phyloP scores from a whole-genome alignment of 2,888 invertebrate species.

The Caenorhabditis sp. region DNA sequence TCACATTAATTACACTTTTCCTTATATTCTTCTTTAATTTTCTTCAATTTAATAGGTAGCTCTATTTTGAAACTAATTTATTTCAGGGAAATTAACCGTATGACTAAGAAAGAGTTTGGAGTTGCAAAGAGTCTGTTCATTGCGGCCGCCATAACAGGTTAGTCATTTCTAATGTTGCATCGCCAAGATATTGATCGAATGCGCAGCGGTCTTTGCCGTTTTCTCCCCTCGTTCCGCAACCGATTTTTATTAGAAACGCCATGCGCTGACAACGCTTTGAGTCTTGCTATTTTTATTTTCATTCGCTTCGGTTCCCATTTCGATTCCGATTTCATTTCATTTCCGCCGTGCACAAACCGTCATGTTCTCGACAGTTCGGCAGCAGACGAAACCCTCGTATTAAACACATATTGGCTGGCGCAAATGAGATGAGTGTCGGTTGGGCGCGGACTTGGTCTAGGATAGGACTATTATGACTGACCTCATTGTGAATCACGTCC shows the following conservation, averaged over 20 bases:
- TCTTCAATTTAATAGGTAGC: neutral
- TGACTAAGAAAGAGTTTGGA: conserved; percentile 36
- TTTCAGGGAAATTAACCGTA: conserved; percentile 41
- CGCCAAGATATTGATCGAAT: conserved; percentile 23
- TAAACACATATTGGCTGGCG: conserved; percentile 53
- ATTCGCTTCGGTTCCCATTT: neutral
- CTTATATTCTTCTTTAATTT: neutral
- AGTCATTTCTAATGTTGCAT: conserved; percentile 19
- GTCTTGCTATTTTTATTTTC: conserved; percentile 37
- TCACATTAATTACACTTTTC: neutral
- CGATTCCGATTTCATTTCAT: neutral
- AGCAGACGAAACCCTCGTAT: conserved; percentile 51
- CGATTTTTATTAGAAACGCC: conserved; percentile 41
- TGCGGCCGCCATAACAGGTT: conserved; percentile 45
- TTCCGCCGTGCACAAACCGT: conserved; percentile 56
- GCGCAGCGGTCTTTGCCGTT: neutral
- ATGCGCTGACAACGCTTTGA: conserved; percentile 18
- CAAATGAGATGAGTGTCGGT: conserved; percentile 45
- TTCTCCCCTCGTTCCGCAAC: conserved; percentile 6
- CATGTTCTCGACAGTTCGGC: conserved; percentile 59
- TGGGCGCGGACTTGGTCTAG: no score
- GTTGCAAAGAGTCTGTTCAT: conserved; percentile 35
- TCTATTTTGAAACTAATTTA: neutral
- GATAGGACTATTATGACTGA: conserved; percentile 53
- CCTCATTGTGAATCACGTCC: conserved; percentile 48